phyloP scores from a whole-genome alignment of 2,113 vertebrate genomes.

The Gallinago undulata region DNA sequence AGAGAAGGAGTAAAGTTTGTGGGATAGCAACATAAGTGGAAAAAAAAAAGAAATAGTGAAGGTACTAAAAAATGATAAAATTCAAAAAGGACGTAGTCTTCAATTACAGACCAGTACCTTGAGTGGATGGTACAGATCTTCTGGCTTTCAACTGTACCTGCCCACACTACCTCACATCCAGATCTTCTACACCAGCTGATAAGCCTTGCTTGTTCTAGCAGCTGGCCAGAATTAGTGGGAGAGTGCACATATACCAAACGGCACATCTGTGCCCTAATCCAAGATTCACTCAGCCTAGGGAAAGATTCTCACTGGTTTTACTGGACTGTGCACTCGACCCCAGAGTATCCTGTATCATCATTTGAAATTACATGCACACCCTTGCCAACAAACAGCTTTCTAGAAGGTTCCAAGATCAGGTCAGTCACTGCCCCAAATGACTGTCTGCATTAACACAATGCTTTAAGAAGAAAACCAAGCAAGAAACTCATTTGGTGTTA shows the following conservation, averaged over 20 bases:
- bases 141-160: neutral
- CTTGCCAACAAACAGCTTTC: neutral
- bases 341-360: neutral
- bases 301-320: neutral
- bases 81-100: neutral
- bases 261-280: neutral
- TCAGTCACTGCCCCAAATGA: neutral
- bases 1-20: neutral
- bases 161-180: neutral
- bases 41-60: neutral
- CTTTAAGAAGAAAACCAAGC: neutral
- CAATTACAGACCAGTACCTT: neutral
- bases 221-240: neutral
- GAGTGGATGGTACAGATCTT: neutral
- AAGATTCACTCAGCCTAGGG: neutral
- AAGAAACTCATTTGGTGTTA: neutral
- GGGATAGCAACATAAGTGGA: neutral
- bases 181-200: neutral
- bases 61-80: neutral
- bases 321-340: neutral
- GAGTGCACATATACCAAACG: accelerated
- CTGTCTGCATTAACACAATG: neutral
- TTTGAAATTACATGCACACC: neutral
- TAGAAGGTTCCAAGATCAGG: neutral
- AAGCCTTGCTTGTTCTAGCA: neutral